Conservation (phyloP, 2,888 invertebrate species). For the Muschampia plurimacula region DNA sequence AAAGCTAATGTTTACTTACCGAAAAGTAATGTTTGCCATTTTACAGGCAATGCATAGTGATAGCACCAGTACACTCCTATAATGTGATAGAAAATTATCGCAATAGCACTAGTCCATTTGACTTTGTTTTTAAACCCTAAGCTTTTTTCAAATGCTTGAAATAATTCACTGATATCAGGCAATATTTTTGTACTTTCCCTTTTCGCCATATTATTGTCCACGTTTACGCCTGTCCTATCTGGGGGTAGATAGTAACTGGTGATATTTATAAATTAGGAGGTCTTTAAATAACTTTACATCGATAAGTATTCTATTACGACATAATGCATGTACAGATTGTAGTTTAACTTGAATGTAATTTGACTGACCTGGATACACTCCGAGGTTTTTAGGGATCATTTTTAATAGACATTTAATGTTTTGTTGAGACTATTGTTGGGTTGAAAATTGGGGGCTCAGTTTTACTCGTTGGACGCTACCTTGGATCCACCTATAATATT, state of each 20-base stretch:
- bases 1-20: constrained; percentile 58
- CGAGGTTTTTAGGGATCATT: constrained; percentile 11
- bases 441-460: background rate
- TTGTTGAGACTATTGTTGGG: background rate
- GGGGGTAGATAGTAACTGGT: constrained; percentile 5
- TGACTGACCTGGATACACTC: constrained; percentile 22
- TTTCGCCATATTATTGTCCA: constrained; percentile 50
- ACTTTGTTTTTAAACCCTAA: constrained; percentile 77
- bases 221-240: background rate
- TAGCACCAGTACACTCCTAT: constrained; percentile 75
- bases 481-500: no score
- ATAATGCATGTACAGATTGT: constrained; percentile 3
- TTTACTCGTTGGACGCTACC: background rate
- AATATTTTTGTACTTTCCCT: constrained; percentile 49
- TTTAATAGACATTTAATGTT: background rate
- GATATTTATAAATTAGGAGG: background rate
- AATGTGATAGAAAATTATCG: constrained; percentile 70
- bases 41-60: constrained; percentile 69
- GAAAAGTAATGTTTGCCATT: constrained; percentile 75
- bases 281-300: constrained; percentile 21
- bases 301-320: background rate
- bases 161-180: constrained; percentile 60
- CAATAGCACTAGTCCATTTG: constrained; percentile 72
- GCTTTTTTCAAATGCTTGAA: constrained; percentile 66
- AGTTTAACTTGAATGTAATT: background rate